Evolutionary conservation across 2,888 invertebrate species (phyloP), one percentile per base, ranked within the genome.

Genomic region (Ceramica pisi): DNA sequence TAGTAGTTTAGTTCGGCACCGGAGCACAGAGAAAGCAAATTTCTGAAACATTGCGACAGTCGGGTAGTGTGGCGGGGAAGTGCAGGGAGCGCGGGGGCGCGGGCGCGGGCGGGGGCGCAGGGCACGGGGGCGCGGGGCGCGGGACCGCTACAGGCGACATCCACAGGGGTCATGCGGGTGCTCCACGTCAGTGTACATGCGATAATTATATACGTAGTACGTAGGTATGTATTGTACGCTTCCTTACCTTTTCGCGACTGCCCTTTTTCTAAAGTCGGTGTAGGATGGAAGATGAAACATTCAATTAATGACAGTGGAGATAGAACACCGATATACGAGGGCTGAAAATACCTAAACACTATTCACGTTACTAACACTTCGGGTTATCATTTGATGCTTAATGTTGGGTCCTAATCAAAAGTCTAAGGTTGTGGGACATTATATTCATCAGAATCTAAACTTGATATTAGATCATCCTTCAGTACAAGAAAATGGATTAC

Each of bases 181-280:
- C 92, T 90, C 92, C 93, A 92, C 91, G 88, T 89, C 87, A 89
- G 91, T 90, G 90, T 90, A 83, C 95, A 95, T 96, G 95, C 95
- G 91, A 88, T 92, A 50, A 70, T 48, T 48, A 93, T 87, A 78
- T 87, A 75, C 44, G 71, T 67, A 71, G 68, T 46, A 72, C 61
- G 79, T 82, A 81, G 60, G 75, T 86, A 80, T 75, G 75, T 85
- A 82, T 63, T 84, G 86, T 90, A 92, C 92, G 90, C 90, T 90
- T 92, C 94, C 97, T 97, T 97, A 98, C 98, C 98, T 98, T 98
- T 94, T 98, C 98, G 94, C 98, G 97, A 96, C 98, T 98, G 96
- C 98, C 98, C 96, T 98, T 98, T 97, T 98, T 98, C 98, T 98
- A 97, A 95, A 91, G 94, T 95, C 90, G 95, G 94, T 93, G 94